Base-by-base conservation (phyloP, 1,140 invertebrate genomes). In the Nylanderia fulva region DNA sequence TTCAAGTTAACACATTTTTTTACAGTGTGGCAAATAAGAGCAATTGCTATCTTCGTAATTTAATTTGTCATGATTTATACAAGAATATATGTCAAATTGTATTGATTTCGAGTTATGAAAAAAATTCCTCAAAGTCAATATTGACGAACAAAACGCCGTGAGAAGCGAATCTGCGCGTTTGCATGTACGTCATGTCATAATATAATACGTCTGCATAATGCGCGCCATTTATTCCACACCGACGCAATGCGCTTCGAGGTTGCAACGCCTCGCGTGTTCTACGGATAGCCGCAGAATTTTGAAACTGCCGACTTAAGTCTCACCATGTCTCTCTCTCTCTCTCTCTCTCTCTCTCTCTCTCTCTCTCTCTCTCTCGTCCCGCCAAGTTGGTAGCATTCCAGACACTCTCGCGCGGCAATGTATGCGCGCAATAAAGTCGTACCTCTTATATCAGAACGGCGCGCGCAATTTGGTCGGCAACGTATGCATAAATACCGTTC, bases 271-370 rank as follows among this genome's bases (percentile, higher is more conserved):
- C 29, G 27, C 3, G 45, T 27, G 58, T n/a, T 6, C 54, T n/a
- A 39, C 33, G 76, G 72, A 85, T 60, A 75, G 66, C 63, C 85
- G 85, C 80, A 86, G 71, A 84, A 86, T 86, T 86, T 84, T 84
- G 80, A 76, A 76, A 84, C 60, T 52, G 54, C 82, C 68, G 58
- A 56, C 56, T 74, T 13, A 52, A 72, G 64, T 71, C 77, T 71
- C 24, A 52, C 52, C 42, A 52, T n/a, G n/a, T n/a, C n/a, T n/a
- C n/a, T n/a, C n/a, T n/a, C n/a, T n/a, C n/a, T n/a, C n/a, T n/a
- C n/a, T n/a, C n/a, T n/a, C n/a, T n/a, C n/a, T n/a, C n/a, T n/a
- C n/a, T n/a, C n/a, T n/a, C n/a, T n/a, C n/a, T n/a, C n/a, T n/a
- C n/a, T n/a, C n/a, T n/a, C n/a, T n/a, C n/a, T n/a, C n/a, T 33